Base-by-base conservation (phyloP, 2,113 vertebrate species). In the Aspidoscelis tigris region DNA sequence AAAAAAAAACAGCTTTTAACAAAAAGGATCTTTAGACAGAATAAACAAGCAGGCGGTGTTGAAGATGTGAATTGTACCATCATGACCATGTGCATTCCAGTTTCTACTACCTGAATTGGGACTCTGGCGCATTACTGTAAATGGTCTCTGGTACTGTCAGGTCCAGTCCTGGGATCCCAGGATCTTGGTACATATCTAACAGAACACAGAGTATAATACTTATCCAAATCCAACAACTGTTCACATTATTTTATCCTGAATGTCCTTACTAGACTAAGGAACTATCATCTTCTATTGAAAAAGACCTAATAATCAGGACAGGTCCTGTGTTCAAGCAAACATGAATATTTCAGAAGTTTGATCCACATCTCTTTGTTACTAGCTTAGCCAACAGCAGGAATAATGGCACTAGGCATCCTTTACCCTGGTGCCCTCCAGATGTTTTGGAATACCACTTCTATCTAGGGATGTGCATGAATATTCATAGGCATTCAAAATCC, bases 221-320 rank as follows among this genome's bases (percentile, higher is more conserved):
- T n/a, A 86, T 21, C 10, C n/a, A 43, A 58, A 81, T 70, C 22
- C 72, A 76, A 26, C 33, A 75, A 75, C 70, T 81, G 76, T 74
- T 84, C 10, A 65, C 26, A 50, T 55, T 41, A 84, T 66, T 33
- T 75, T 76, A 41, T 55, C 33, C 66, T 80, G 61, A 85, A 80
- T 44, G 20, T 61, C 24, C 50, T 70, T 58, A 41, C 58, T 61
- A 39, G 65, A n/a, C 33, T 80, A 43, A 50, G 64, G 21, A 81
- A 50, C 3, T 26, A 76, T 58, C 8, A 39, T 70, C 24, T 50
- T 26, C 53, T 12, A 12, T 11, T 26, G 26, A 7, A 14, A 69
- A 64, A 58, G 20, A 65, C 12, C 26, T 44, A 44, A 50, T 44
- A 66, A 43, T 22, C n/a, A 44, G 16, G 8, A 68, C 11, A 10